phyloP scores from a whole-genome alignment of 2,113 vertebrate species.

The Connochaetes taurinus region DNA sequence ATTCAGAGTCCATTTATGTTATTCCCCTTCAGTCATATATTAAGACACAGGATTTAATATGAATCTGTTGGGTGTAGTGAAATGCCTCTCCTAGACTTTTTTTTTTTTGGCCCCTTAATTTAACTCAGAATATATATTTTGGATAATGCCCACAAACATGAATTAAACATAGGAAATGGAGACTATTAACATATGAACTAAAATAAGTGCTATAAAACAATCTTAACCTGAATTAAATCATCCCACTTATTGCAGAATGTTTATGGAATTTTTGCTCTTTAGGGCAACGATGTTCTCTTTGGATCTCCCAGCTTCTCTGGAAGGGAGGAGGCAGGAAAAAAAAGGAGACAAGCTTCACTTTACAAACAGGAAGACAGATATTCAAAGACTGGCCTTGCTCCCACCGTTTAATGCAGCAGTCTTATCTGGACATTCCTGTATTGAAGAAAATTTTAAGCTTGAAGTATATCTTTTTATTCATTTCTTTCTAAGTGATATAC shows the following conservation, averaged over 20 bases:
- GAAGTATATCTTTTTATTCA: neutral
- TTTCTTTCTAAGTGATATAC: neutral
- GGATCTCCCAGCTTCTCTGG: neutral
- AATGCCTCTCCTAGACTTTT: conserved; percentile 1
- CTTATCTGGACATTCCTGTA: neutral
- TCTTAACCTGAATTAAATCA: conserved; percentile 33
- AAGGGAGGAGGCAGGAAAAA: neutral
- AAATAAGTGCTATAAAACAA: conserved; percentile 39
- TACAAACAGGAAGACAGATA: neutral
- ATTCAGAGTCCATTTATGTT: conserved; percentile 43
- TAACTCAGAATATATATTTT: conserved; percentile 52
- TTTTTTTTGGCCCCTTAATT: conserved; percentile 29
- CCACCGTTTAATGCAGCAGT: neutral
- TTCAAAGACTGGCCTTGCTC: fast-evolving
- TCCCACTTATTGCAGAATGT: neutral
- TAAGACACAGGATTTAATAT: conserved; percentile 16
- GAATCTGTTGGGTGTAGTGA: conserved; percentile 22
- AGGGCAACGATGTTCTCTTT: neutral
- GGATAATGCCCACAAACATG: conserved; percentile 44
- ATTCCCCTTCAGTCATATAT: conserved; percentile 25
- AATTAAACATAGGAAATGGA: conserved; percentile 56
- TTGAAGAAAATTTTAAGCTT: neutral
- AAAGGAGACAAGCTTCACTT: neutral
- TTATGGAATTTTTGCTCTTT: conserved; percentile 36
- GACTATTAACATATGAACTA: conserved; percentile 36